phyloP scores from a whole-genome alignment of 2,888 invertebrate genomes.

The Agrotis puta region DNA sequence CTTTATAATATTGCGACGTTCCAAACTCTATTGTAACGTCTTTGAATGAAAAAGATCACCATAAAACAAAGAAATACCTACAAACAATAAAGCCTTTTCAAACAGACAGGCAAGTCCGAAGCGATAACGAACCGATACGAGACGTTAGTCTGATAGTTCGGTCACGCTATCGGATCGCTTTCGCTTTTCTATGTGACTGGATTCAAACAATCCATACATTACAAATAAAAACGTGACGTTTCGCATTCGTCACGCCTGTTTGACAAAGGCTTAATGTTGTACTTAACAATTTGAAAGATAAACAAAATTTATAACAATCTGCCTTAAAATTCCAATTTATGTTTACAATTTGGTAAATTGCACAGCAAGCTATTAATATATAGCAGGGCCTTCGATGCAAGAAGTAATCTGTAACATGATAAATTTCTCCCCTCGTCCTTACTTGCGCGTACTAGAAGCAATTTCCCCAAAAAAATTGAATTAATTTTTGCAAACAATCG shows the following conservation, averaged over 20 bases:
- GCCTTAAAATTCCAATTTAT: conserved; percentile 69
- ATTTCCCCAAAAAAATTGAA: conserved; percentile 86
- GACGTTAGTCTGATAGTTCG: no score
- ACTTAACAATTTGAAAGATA: conserved; percentile 30
- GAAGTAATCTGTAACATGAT: conserved; percentile 88
- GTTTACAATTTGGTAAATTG: conserved; percentile 81
- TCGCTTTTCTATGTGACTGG: no score
- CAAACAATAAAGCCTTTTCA: no score
- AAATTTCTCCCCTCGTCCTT: conserved; percentile 76
- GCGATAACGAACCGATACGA: no score
- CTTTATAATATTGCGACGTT: neutral
- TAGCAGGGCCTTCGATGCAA: conserved; percentile 76
- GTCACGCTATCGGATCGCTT: no score
- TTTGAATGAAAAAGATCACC: neutral
- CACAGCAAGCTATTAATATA: conserved; percentile 85
- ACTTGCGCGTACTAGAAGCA: conserved; percentile 69
- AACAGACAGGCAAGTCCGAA: no score
- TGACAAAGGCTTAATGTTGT: no score
- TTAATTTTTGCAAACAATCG: conserved; percentile 86
- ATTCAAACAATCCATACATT: no score
- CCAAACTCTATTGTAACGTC: no score
- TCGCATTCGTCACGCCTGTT: no score
- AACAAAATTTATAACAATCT: conserved; percentile 69
- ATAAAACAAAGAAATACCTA: neutral
- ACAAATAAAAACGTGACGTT: no score